A percentile compares a stretch with the other conserved stretches of the same genome.
Conservation (phyloP, 2,888 invertebrate genomes). For the Dendrolimus pini region DNA sequence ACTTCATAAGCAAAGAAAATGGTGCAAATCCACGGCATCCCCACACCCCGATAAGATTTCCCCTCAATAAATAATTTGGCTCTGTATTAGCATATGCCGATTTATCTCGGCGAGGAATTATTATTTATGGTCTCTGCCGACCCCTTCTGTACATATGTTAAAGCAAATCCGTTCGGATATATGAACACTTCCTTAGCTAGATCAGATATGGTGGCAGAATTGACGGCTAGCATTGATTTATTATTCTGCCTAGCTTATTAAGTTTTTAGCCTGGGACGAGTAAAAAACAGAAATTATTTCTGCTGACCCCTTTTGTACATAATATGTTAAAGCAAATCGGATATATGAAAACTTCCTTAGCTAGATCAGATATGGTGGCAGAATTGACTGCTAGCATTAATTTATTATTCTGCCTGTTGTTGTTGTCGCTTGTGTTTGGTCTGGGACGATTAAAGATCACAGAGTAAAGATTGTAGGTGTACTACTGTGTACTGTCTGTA, state of each 20-base stretch:
- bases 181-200: slow-evolving; percentile 24
- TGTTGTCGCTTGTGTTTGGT: neutral
- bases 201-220: slow-evolving; percentile 8
- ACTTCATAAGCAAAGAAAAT: neutral
- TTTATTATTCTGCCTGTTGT: neutral
- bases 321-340: slow-evolving; percentile 65
- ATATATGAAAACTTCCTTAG: slow-evolving; percentile 29
- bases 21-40: slow-evolving; percentile 20
- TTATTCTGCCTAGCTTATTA: neutral
- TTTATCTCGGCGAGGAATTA: slow-evolving; percentile 70
- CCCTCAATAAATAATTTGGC: slow-evolving; percentile 75
- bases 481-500: too few relatives aligned
- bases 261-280: slow-evolving; percentile 16
- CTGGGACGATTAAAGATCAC: slow-evolving; percentile 60
- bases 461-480: slow-evolving; percentile 39
- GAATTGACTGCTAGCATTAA: neutral
- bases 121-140: slow-evolving; percentile 59
- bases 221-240: slow-evolving; percentile 1
- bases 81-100: slow-evolving; percentile 73
- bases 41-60: slow-evolving; percentile 33
- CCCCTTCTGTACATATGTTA: slow-evolving; percentile 64
- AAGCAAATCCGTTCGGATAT: slow-evolving; percentile 50
- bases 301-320: slow-evolving; percentile 50
- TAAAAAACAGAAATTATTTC: slow-evolving; percentile 70
- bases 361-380: slow-evolving; percentile 8